phyloP scores from a whole-genome alignment of 2,113 vertebrate genomes.

The Hippocampus barbouri region DNA sequence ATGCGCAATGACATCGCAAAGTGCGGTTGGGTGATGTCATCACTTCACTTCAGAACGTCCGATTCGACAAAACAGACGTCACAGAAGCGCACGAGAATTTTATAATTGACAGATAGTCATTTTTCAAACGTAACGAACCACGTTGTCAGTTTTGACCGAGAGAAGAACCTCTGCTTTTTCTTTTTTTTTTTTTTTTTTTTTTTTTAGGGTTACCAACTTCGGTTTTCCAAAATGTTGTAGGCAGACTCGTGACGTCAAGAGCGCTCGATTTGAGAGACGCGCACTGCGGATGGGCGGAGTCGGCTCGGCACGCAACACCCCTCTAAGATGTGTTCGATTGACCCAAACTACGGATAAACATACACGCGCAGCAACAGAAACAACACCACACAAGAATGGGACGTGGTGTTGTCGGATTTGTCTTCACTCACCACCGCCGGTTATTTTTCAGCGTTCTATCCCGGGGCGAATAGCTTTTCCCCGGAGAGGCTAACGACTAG shows the following conservation, averaged over 20 bases:
- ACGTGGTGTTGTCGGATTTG: slow-evolving; percentile 25
- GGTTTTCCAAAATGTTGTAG: not conserved
- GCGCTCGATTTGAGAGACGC: not conserved
- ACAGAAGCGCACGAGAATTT: not conserved
- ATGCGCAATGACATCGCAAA: not conserved
- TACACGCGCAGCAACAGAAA: not conserved
- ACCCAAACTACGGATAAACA: slow-evolving; percentile 3
- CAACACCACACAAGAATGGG: slow-evolving; percentile 47
- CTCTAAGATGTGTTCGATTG: not conserved
- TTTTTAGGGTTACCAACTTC: not conserved
- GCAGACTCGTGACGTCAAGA: not conserved
- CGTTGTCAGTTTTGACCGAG: not conserved
- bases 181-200: not conserved
- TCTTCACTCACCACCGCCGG: slow-evolving; percentile 6
- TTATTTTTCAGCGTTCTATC: slow-evolving; percentile 21
- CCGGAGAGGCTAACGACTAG: not conserved
- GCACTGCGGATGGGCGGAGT: slow-evolving; percentile 9
- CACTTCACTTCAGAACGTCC: not conserved
- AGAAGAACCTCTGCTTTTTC: not conserved
- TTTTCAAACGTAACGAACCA: not conserved
- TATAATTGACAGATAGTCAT: not conserved
- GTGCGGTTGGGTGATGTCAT: not conserved
- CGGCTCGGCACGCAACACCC: not conserved
- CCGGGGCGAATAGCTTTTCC: slow-evolving; percentile 1
- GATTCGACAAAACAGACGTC: not conserved